Base-by-base conservation (phyloP, 1,140 invertebrate genomes). In the Epicauta chinensis region DNA sequence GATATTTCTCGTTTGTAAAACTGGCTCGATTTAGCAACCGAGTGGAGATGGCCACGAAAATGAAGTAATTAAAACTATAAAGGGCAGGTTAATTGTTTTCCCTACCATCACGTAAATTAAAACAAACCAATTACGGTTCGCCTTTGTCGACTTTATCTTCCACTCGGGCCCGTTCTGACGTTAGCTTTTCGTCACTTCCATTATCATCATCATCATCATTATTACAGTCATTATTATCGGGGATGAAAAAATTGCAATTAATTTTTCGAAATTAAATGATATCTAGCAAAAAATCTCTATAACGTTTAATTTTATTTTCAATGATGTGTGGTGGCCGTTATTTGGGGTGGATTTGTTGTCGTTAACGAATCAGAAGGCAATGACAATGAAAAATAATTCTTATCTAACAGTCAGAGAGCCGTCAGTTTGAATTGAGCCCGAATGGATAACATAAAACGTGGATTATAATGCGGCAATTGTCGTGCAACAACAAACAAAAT, bases 61-160 rank as follows among this genome's bases (percentile, higher is more conserved):
- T 70, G 67, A 67, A 69, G 68, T 70, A 70, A 70, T 70, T 70
- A 70, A 70, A 70, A 69, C 66, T 69, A 70, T 70, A 70, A 70
- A 70, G 67, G 65, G 62, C 62, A 68, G 67, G 68, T 70, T 70
- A 70, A 70, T 70, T 70, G 67, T 65, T 67, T 68, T 69, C 66
- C 67, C 68, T 64, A 69, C 63, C 65, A 64, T 62, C 66, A 58
- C 66, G 64, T 70, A 70, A 70, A 69, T 70, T 69, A 70, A 70
- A 69, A 67, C 68, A 62, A 69, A 62, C 65, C 68, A 70, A 70
- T 70, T 70, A 70, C 57, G 62, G 63, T 56, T 35, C 46, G 59
- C 56, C 57, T 60, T 63, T 65, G 62, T 65, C 48, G 59, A 49
- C 43, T 38, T 59, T 56, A 52, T 48, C 41, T 52, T 23, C 2